Evolutionary conservation across 2,113 vertebrate genomes (phyloP).

Genomic region (Etia nguti): DNA sequence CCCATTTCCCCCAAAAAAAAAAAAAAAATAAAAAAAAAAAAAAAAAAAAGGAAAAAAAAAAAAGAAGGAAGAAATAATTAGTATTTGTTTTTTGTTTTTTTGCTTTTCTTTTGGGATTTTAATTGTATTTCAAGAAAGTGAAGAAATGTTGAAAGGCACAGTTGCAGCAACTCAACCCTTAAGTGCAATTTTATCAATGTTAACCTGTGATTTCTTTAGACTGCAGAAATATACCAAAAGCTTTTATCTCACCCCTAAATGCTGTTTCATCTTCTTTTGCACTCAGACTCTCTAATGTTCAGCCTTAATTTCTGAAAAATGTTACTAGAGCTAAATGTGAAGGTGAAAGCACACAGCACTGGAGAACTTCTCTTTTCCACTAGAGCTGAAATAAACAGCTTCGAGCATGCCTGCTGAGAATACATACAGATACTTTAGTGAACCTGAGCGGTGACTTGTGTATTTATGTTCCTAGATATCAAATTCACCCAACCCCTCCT

Average conservation of each 20-base stretch:
- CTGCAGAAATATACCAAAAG: background rate
- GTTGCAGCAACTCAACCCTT: background rate
- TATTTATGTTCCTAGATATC: background rate
- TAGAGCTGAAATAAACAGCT: background rate
- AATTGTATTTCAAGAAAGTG: background rate
- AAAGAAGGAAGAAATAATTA: background rate
- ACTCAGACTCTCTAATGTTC: background rate
- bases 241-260: background rate
- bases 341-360: background rate
- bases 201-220: background rate
- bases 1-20: background rate
- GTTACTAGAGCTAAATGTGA: background rate
- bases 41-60: background rate
- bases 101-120: background rate
- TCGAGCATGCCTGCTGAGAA: background rate
- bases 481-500: background rate
- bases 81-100: accelerated
- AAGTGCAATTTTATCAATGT: background rate
- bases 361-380: background rate
- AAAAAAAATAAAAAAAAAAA: background rate
- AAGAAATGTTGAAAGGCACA: background rate
- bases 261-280: background rate
- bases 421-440: background rate
- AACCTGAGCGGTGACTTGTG: background rate
- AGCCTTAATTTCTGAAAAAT: background rate